These are phyloP conservation scores for Aurelia sp. DNA, from an alignment of 30 jellyfish, hydroid and myxozoan species.

Conservation along the genomic window DNA sequence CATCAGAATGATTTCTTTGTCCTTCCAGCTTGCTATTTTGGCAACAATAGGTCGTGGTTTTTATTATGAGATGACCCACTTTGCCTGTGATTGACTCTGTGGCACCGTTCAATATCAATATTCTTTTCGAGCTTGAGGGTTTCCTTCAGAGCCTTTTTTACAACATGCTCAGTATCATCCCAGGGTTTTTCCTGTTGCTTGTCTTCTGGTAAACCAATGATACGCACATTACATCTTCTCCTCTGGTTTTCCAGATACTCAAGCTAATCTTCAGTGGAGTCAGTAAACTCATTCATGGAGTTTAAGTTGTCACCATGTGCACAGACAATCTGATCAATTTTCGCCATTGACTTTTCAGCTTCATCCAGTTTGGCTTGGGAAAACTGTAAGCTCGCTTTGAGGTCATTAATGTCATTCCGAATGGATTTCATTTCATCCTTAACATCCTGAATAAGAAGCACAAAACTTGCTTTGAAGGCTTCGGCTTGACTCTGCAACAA, in stretches of 20 bases:
- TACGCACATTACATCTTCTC: conserved; percentile 21
- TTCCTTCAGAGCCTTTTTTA: conserved; percentile 20
- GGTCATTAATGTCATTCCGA: conserved; percentile 18
- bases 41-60: too few relatives aligned
- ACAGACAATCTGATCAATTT: not conserved
- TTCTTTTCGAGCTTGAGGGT: conserved; percentile 26
- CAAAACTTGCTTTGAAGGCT: conserved; percentile 15
- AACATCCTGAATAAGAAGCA: conserved; percentile 26
- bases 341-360: not conserved
- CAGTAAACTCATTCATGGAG: conserved; percentile 14
- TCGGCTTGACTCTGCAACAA: conserved; percentile 24
- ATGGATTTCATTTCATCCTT: conserved; percentile 25
- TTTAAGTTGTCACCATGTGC: conserved; percentile 15
- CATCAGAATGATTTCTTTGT: too few relatives aligned
- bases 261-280: conserved; percentile 11
- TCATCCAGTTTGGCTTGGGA: conserved; percentile 21
- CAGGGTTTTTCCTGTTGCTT: conserved; percentile 13
- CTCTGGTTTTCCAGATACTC: conserved; percentile 29
- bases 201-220: conserved; percentile 28
- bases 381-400: conserved; percentile 22
- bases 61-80: too few relatives aligned
- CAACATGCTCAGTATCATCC: conserved; percentile 18
- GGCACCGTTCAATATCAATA: not conserved
- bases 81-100: too few relatives aligned
- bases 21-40: too few relatives aligned